phyloP scores from a whole-genome alignment of 2,113 vertebrate genomes.

The Otolemur garnettii region DNA sequence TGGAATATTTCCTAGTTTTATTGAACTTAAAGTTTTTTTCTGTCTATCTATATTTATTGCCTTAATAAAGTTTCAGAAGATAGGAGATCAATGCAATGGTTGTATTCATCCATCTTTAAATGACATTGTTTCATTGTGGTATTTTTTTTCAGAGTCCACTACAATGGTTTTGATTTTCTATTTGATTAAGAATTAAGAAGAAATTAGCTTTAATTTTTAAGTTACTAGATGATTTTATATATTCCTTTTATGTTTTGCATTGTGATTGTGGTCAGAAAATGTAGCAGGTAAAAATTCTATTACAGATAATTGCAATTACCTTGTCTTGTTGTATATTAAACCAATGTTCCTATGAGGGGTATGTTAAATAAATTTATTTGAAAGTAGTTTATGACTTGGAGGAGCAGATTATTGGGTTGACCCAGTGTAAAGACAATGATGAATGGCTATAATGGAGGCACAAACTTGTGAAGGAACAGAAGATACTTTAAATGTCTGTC shows the following conservation, averaged over 20 bases:
- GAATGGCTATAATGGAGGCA: not conserved
- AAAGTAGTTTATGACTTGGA: not conserved
- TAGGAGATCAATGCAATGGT: not conserved
- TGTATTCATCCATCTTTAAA: not conserved
- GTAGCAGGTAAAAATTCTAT: not conserved
- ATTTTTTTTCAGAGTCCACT: not conserved
- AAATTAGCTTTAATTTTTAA: not conserved
- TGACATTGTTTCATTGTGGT: not conserved
- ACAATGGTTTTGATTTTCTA: conserved; percentile 10
- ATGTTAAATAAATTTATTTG: not conserved
- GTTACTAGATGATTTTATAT: not conserved
- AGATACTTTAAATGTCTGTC: not conserved
- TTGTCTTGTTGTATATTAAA: not conserved
- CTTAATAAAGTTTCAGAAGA: not conserved
- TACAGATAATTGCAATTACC: not conserved
- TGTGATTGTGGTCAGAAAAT: conserved; percentile 23
- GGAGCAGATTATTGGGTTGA: not conserved
- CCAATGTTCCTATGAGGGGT: not conserved
- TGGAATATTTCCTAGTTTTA: not conserved
- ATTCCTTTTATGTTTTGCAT: not conserved
- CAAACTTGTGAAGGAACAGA: not conserved
- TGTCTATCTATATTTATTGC: not conserved
- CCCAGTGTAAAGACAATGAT: not conserved
- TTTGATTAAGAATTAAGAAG: not conserved
- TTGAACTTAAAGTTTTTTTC: not conserved